A percentile compares a stretch with the other conserved stretches of the same genome.
These are phyloP conservation scores for Acrocephalus arundinaceus DNA, from an alignment of 2,113 vertebrate species.

Conservation along the genomic window DNA sequence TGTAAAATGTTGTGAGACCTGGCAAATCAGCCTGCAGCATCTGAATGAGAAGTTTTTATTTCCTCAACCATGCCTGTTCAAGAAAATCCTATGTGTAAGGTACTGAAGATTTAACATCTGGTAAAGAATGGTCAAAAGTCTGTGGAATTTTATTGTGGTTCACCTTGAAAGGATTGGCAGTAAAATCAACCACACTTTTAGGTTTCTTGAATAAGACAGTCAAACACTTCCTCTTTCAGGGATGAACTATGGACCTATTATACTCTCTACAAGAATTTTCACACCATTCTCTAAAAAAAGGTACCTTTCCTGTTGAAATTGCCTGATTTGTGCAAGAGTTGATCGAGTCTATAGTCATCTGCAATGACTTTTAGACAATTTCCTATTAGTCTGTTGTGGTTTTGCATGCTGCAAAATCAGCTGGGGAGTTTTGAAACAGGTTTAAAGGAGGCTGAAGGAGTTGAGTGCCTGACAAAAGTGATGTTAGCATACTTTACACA, in stretches of 20 bases:
- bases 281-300: background rate
- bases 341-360: background rate
- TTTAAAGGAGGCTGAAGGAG: background rate
- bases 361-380: background rate
- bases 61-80: background rate
- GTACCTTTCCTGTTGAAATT: background rate
- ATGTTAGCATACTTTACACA: background rate
- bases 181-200: background rate
- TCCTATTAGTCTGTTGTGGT: background rate
- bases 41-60: background rate
- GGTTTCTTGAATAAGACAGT: background rate
- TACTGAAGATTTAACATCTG: background rate
- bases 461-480: background rate
- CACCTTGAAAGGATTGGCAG: background rate
- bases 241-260: background rate
- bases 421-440: background rate
- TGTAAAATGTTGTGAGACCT: background rate
- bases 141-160: constrained; percentile 48
- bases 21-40: background rate
- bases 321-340: background rate
- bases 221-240: constrained; percentile 16
- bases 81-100: background rate
- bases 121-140: background rate
- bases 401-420: background rate
- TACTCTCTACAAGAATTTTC: background rate